Percentiles rank a stretch among this genome's conserved stretches.
These are phyloP conservation scores for Lepidotrigona ventralis DNA, from an alignment of 1,140 invertebrate species.

Conservation along the genomic window DNA sequence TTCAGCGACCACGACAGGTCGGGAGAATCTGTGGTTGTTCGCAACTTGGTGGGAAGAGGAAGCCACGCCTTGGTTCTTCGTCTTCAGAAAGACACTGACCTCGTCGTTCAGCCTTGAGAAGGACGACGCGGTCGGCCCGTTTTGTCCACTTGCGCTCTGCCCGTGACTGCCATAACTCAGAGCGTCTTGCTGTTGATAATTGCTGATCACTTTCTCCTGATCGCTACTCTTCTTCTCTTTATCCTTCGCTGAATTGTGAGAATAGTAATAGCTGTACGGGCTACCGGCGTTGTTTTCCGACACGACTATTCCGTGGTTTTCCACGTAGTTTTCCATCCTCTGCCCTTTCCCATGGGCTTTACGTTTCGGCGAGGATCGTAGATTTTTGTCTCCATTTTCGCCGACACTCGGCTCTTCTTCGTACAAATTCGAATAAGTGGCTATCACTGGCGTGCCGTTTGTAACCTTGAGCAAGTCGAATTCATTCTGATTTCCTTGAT, in stretches of 20 bases:
- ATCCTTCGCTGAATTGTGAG: constrained; percentile 26
- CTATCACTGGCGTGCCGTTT: constrained; percentile 73
- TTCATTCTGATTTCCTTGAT: constrained; percentile 66
- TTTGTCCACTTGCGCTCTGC: constrained; percentile 37
- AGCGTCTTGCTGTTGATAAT: constrained; percentile 58
- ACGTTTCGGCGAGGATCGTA: neutral
- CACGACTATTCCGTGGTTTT: constrained; percentile 40
- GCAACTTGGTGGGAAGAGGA: neutral
- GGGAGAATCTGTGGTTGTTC: constrained; percentile 49
- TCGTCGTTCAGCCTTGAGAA: constrained; percentile 57
- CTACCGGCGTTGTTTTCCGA: constrained; percentile 28
- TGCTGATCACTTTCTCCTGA: constrained; percentile 62
- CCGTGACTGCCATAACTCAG: constrained; percentile 55
- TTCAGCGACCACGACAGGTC: constrained; percentile 69
- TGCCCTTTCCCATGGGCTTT: constrained; percentile 46
- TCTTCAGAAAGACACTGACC: constrained; percentile 23
- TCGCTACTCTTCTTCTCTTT: constrained; percentile 47
- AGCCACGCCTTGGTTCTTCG: neutral
- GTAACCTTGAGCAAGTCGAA: constrained; percentile 76
- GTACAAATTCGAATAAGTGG: constrained; percentile 75
- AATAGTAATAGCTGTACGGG: constrained; percentile 46
- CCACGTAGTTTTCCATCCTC: constrained; percentile 55
- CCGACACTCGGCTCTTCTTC: constrained; percentile 42
- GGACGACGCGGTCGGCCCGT: constrained; percentile 25
- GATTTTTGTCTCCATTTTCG: neutral